Evolutionary conservation across 2,113 vertebrate genomes (phyloP).

Genomic region (Camelus bactrianus): DNA sequence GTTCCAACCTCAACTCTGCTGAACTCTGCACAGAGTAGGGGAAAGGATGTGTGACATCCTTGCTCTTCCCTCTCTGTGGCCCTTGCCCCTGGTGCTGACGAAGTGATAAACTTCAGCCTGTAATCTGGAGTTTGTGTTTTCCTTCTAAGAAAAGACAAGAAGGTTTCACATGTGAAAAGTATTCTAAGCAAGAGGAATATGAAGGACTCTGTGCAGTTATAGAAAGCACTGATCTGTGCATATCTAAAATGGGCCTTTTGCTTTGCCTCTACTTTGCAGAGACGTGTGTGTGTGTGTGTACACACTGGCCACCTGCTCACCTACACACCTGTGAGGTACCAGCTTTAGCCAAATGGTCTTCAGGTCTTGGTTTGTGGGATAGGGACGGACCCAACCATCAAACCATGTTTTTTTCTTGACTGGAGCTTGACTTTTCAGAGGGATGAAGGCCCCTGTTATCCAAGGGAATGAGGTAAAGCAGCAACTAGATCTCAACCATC

Average conservation of each 20-base stretch:
- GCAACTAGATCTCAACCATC: background rate
- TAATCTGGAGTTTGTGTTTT: background rate
- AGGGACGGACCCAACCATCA: background rate
- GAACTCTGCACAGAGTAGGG: background rate
- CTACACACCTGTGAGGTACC: rapidly evolving
- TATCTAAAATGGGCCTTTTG: rapidly evolving
- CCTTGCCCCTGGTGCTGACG: background rate
- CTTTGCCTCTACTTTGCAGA: background rate
- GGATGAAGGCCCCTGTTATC: background rate
- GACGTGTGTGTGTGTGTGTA: rapidly evolving
- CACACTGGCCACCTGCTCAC: background rate
- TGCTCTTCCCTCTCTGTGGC: background rate
- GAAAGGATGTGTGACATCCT: rapidly evolving
- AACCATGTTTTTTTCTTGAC: background rate
- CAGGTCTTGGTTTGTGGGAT: background rate
- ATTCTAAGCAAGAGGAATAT: background rate
- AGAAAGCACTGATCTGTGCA: background rate
- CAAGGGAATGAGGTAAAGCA: background rate
- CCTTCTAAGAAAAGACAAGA: background rate
- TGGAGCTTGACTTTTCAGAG: slow-evolving; percentile 11
- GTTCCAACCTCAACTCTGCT: background rate
- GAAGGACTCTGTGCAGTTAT: background rate
- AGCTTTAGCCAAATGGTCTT: background rate
- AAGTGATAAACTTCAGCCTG: background rate
- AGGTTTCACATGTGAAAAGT: background rate